Evolutionary conservation across 1,140 invertebrate species (phyloP).

Genomic region (Patella vulgata): DNA sequence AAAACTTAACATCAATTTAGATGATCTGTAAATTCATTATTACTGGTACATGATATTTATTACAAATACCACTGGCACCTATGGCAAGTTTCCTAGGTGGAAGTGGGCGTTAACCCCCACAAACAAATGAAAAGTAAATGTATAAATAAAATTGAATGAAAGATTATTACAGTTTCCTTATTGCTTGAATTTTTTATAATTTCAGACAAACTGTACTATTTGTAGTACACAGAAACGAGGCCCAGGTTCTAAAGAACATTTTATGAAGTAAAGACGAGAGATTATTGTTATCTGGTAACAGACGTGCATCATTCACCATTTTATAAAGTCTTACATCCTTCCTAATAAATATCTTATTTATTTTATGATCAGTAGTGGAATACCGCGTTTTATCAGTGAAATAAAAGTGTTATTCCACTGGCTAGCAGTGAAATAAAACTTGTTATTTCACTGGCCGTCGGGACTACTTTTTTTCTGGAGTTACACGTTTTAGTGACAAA

Average conservation of each 20-base stretch:
- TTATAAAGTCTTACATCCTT: no score
- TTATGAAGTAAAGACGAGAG: slow-evolving; percentile 15
- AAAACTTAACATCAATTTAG: neutral
- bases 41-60: slow-evolving; percentile 1
- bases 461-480: no score
- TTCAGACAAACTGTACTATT: slow-evolving; percentile 58
- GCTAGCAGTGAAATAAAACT: no score
- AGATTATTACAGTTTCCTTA: neutral
- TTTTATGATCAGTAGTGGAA: no score
- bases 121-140: neutral
- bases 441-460: no score
- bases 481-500: no score
- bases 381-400: no score
- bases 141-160: neutral
- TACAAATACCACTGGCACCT: neutral
- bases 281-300: no score
- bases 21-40: neutral
- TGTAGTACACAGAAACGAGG: slow-evolving; percentile 56
- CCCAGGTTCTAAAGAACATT: slow-evolving; percentile 42
- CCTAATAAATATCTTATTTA: no score
- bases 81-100: slow-evolving; percentile 1
- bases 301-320: no score
- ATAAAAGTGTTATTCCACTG: no score
- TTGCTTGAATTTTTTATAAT: slow-evolving; percentile 10
- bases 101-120: neutral